These are phyloP conservation scores for Emmelina monodactyla DNA, from an alignment of 2,888 invertebrate species.

Conservation along the genomic window DNA sequence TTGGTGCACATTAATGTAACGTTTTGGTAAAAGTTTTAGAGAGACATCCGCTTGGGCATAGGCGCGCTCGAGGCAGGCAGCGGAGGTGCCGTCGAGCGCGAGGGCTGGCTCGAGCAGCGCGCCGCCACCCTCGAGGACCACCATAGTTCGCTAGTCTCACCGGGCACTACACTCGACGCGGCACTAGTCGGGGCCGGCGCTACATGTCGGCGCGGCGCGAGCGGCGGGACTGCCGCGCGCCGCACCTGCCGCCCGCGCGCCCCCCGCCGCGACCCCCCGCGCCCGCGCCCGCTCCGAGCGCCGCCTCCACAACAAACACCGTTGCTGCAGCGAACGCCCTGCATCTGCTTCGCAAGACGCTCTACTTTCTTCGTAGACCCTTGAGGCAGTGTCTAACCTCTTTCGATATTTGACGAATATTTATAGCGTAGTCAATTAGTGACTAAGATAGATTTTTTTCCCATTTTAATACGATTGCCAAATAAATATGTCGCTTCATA, in stretches of 20 bases:
- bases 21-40: conserved; percentile 88
- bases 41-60: conserved; percentile 85
- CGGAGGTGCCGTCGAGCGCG: conserved; percentile 74
- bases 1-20: conserved; percentile 90
- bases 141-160: conserved; percentile 35
- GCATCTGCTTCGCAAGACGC: conserved; percentile 25
- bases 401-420: conserved; percentile 18
- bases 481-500: too few species aligned
- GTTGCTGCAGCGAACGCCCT: conserved; percentile 53
- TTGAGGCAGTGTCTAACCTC: conserved; percentile 18
- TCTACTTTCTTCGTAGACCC: conserved; percentile 32
- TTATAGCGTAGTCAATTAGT: too few species aligned
- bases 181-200: conserved; percentile 34
- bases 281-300: conserved; percentile 37
- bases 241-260: conserved; percentile 37
- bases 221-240: conserved; percentile 54
- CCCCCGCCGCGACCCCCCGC: conserved; percentile 24
- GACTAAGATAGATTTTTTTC: too few species aligned
- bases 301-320: conserved; percentile 53
- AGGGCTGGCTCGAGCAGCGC: conserved; percentile 68
- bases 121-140: conserved; percentile 60
- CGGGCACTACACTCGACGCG: background rate
- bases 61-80: conserved; percentile 76
- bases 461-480: too few species aligned
- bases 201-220: conserved; percentile 44